Conservation (phyloP, 2,888 invertebrate species). For the Alsophila aescularia region DNA sequence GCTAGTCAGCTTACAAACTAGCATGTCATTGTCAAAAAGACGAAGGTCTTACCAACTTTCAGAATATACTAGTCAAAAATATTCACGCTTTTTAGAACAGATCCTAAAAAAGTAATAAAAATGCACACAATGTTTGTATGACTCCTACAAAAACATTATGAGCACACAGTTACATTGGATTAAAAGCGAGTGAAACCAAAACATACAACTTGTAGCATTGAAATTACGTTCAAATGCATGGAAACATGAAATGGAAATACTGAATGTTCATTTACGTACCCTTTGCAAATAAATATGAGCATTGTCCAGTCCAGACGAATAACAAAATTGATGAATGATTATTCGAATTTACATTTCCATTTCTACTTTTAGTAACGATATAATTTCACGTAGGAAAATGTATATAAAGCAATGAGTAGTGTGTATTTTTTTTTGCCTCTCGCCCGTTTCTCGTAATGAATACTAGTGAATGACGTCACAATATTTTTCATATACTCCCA, state of each 20-base stretch:
- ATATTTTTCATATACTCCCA: too few species aligned
- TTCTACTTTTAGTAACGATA: too few species aligned
- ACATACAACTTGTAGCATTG: slow-evolving; percentile 5
- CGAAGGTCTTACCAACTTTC: too few species aligned
- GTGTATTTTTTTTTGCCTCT: too few species aligned
- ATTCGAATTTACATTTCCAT: too few species aligned
- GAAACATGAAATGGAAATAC: slow-evolving; percentile 7
- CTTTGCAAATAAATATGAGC: background rate
- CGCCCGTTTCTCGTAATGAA: too few species aligned
- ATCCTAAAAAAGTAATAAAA: too few species aligned
- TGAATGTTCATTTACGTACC: background rate
- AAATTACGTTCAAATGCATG: slow-evolving; percentile 13
- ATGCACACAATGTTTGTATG: background rate
- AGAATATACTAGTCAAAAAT: background rate
- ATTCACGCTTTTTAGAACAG: background rate
- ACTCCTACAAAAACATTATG: background rate
- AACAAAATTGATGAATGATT: too few species aligned
- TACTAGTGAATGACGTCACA: too few species aligned
- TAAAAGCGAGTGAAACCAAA: slow-evolving; percentile 1
- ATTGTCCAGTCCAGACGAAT: background rate
- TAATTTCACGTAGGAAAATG: too few species aligned
- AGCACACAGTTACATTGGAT: background rate
- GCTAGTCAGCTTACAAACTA: background rate
- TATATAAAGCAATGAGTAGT: too few species aligned
- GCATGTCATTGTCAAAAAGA: background rate